Percentiles rank a stretch among this genome's conserved stretches.
These are phyloP conservation scores for Microctenopoma lineatum DNA, from an alignment of 2,797 vertebrate genomes.

Conservation along the genomic window DNA sequence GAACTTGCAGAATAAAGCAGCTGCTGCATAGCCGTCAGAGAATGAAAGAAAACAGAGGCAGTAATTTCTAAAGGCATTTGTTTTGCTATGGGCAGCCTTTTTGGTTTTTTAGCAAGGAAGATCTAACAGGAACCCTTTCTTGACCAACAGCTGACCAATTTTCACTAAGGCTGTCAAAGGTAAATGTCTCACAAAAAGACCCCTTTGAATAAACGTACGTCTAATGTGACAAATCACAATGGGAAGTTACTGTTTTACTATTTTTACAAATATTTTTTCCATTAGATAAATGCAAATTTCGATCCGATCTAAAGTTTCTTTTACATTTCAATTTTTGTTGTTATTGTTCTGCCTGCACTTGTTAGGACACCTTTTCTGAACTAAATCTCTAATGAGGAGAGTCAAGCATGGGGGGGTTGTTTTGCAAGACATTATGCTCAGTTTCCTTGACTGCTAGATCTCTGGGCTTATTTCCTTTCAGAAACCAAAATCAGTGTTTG, in stretches of 20 bases:
- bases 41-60: slow-evolving; percentile 67
- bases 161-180: slow-evolving; percentile 35
- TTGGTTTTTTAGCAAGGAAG: slow-evolving; percentile 77
- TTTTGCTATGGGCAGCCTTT: slow-evolving; percentile 70
- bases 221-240: not conserved
- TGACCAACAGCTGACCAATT: slow-evolving; percentile 83
- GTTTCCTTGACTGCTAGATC: slow-evolving; percentile 75
- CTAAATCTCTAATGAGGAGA: slow-evolving; percentile 3
- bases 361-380: not conserved
- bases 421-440: slow-evolving; percentile 71
- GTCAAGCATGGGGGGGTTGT: slow-evolving; percentile 20
- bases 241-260: not conserved
- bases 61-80: slow-evolving; percentile 57
- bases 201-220: slow-evolving; percentile 6
- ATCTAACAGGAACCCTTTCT: slow-evolving; percentile 88
- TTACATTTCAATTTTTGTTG: not conserved
- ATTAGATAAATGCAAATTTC: not conserved
- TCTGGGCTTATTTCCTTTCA: slow-evolving; percentile 78
- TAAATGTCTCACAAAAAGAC: slow-evolving; percentile 69
- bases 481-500: slow-evolving; percentile 64
- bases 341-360: not conserved
- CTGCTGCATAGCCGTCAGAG: slow-evolving; percentile 73
- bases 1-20: slow-evolving; percentile 75
- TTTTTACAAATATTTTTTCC: not conserved
- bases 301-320: too few species aligned